Conservation (phyloP, 2,113 vertebrate genomes). For the Hemiscyllium ocellatum region DNA sequence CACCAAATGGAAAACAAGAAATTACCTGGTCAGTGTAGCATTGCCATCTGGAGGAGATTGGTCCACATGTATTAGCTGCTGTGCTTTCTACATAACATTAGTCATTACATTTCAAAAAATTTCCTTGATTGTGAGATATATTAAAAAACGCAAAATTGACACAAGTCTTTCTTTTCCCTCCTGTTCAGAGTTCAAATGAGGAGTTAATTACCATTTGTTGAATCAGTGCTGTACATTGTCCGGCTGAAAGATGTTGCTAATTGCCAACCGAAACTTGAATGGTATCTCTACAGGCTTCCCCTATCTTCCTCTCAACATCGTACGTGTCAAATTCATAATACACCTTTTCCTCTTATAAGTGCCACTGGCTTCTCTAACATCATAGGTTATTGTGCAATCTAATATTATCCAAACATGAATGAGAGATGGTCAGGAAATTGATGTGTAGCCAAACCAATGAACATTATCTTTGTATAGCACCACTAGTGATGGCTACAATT, state of each 20-base stretch:
- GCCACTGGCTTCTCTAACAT: not conserved
- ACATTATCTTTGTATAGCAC: not conserved
- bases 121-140: no score
- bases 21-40: no score
- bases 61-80: no score
- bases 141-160: no score
- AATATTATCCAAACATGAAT: not conserved
- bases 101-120: no score
- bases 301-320: not conserved
- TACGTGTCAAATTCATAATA: not conserved
- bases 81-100: no score
- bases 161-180: no score
- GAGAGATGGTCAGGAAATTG: not conserved
- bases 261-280: not conserved
- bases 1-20: no score
- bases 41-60: no score
- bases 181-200: not conserved
- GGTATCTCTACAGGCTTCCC: not conserved
- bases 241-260: not conserved
- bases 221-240: not conserved
- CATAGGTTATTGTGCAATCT: not conserved
- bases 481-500: not conserved
- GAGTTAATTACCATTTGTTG: not conserved
- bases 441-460: not conserved
- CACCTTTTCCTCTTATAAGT: not conserved